These are phyloP conservation scores for Scortum barcoo DNA, from an alignment of 2,113 vertebrate genomes.

Conservation along the genomic window DNA sequence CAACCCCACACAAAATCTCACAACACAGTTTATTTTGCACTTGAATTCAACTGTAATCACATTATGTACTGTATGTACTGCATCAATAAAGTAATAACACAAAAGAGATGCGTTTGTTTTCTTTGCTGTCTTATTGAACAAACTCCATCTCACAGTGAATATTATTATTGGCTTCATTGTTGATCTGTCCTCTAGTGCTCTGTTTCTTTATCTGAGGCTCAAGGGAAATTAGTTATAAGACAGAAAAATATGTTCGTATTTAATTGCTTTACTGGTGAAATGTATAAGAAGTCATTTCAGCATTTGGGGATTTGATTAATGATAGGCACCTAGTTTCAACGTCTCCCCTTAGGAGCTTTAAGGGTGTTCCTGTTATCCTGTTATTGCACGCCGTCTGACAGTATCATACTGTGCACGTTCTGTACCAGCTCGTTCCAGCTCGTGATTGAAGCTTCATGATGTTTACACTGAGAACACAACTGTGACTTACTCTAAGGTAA, in stretches of 20 bases:
- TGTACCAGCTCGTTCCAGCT: no score
- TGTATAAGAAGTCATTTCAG: not conserved
- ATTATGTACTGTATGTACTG: not conserved
- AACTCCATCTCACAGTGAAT: not conserved
- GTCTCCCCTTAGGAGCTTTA: not conserved
- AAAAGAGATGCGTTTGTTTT: not conserved
- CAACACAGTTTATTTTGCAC: not conserved
- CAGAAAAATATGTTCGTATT: no score
- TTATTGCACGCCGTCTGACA: no score
- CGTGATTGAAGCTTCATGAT: no score
- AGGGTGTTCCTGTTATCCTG: no score
- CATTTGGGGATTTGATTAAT: not conserved
- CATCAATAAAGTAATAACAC: no score
- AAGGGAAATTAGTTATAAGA: not conserved
- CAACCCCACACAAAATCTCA: not conserved
- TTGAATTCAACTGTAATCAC: not conserved
- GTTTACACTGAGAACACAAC: no score
- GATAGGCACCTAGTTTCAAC: not conserved
- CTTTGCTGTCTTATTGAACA: not conserved
- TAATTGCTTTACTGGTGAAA: not conserved
- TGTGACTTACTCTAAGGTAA: no score
- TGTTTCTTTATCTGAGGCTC: no score
- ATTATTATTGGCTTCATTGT: not conserved
- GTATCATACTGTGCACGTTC: no score
- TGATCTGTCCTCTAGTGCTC: not conserved